Evolutionary conservation across 1,140 invertebrate species (phyloP), one percentile per base, ranked within the genome.

Genomic region (Diploscapter pachys): DNA sequence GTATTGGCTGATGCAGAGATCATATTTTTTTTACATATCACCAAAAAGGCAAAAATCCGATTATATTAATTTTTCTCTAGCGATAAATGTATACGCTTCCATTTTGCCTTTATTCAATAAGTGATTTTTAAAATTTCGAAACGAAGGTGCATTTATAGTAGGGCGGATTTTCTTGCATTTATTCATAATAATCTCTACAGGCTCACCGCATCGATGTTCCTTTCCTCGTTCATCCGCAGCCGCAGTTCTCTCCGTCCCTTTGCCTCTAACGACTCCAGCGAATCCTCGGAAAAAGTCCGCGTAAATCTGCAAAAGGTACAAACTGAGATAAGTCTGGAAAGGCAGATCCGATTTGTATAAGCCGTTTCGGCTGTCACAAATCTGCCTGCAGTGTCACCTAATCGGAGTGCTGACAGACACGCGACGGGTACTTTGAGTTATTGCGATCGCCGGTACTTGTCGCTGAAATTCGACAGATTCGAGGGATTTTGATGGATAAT

Each of bases 231-330:
- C 31, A 31, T 31, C 31, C 31, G 31, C 31, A 31, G 64, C 51
- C 80, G 73, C 50, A 81, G 48, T 65, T 81, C 80, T 59, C 71
- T 72, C 2, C 81, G 61, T 51, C 80, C 79, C 53, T 74, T 66
- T 49, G 69, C 63, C 61, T 81, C 80, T 9, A 81, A 63, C 48
- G 76, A 79, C 65, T 81, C 80, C 55, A 81, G 59, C 13, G 80
- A 81, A 68, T 81, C 80, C 59, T 75, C 64, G 31, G 76, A 78
- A 76, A 79, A 79, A 31, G 78, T 79, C 31, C 78, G 65, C 50
- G 78, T 77, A 71, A 79, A 79, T 63, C 78, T 70, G 55, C 73
- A 73, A 64, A 67, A 61, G 3, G 73, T 57, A 53, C 63, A 66
- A 62, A 74, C 64, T 2, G 73, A 74, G 13, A 53, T 49, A 8